Conservation (phyloP, 2,113 vertebrate genomes). For the Acrocephalus kingi region DNA sequence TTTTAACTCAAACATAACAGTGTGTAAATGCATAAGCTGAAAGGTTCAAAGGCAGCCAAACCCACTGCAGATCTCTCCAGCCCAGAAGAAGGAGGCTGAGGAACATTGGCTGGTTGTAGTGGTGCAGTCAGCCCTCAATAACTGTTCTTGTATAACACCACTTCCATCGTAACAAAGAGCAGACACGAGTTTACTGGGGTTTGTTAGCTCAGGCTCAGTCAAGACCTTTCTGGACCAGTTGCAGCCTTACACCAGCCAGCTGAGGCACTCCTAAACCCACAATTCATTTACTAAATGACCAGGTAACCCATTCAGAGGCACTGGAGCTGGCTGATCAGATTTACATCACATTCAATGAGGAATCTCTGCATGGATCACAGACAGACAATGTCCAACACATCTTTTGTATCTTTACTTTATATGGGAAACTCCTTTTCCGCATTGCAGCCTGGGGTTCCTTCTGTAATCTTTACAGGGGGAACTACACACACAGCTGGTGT, state of each 20-base stretch:
- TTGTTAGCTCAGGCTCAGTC: not conserved
- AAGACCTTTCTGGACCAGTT: not conserved
- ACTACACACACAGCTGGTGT: not conserved
- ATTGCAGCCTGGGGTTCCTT: not conserved
- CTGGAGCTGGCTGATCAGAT: not conserved
- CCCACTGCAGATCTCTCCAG: not conserved
- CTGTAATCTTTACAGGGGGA: not conserved
- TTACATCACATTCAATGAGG: not conserved
- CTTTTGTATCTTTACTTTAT: not conserved
- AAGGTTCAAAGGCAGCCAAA: not conserved
- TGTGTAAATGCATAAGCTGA: not conserved
- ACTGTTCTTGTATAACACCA: not conserved
- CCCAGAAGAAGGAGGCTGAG: not conserved
- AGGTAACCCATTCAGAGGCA: not conserved
- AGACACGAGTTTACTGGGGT: not conserved
- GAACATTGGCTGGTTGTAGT: not conserved
- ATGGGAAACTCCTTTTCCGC: not conserved
- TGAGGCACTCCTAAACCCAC: not conserved
- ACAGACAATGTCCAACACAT: not conserved
- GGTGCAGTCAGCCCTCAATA: accelerated
- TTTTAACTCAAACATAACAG: not conserved
- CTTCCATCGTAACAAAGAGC: not conserved
- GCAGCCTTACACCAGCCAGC: not conserved
- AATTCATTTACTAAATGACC: not conserved
- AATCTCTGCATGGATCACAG: not conserved